phyloP scores from a whole-genome alignment of 1,140 invertebrate species.

The Anastrepha ludens region DNA sequence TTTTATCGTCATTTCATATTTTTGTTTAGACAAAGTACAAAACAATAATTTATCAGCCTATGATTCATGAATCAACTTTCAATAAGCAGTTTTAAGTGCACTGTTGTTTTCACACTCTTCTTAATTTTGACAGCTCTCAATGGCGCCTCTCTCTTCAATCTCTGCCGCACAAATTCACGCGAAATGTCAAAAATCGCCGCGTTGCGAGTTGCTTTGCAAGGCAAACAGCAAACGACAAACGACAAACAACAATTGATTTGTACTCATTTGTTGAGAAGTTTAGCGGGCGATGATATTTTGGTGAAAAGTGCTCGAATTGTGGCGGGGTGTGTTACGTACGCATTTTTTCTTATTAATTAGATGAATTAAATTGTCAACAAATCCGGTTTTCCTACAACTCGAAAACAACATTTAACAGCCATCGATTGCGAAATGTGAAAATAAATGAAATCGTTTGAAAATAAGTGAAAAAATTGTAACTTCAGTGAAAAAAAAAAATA shows the following conservation, averaged over 20 bases:
- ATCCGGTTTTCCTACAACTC: neutral
- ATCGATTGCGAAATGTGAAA: neutral
- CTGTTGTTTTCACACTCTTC: neutral
- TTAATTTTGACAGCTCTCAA: neutral
- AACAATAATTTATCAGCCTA: no score
- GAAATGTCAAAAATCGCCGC: constrained; percentile 42
- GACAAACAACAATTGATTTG: neutral
- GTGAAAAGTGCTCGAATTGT: neutral
- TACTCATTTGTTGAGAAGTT: constrained; percentile 11
- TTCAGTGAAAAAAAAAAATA: neutral
- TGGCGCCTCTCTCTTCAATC: neutral
- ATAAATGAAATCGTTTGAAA: constrained; percentile 3
- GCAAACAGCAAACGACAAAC: neutral
- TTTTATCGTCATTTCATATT: no score
- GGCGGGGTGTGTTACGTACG: constrained; percentile 14
- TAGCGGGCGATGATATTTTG: neutral
- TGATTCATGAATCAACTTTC: no score
- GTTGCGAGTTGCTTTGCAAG: neutral
- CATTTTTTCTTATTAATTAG: constrained; percentile 20
- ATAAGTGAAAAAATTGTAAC: constrained; percentile 1
- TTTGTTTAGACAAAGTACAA: no score
- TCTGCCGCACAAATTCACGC: neutral
- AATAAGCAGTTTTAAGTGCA: neutral
- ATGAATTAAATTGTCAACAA: constrained; percentile 15
- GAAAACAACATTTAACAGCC: neutral